Conservation (phyloP, 53 echinoderm and acorn worm species). For the Paracentrotus lividus region DNA sequence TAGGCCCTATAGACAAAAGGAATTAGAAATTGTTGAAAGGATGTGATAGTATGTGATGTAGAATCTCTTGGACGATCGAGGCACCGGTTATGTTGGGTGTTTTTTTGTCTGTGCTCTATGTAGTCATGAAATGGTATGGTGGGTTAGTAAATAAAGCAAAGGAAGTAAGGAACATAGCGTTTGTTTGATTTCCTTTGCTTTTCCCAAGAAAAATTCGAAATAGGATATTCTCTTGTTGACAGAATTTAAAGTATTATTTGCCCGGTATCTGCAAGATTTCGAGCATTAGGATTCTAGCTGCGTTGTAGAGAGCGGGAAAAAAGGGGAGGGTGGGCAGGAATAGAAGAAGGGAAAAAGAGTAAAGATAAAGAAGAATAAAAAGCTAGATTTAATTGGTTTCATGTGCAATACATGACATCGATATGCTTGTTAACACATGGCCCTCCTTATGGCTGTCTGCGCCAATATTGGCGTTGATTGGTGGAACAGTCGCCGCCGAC, state of each 20-base stretch:
- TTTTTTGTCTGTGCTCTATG: background rate
- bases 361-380: background rate
- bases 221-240: slow-evolving; percentile 1
- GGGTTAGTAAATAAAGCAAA: background rate
- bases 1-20: background rate
- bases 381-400: slow-evolving; percentile 17
- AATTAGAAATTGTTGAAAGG: background rate
- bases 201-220: background rate
- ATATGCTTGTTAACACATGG: slow-evolving; percentile 41
- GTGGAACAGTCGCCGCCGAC: background rate
- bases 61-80: background rate
- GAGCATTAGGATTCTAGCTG: background rate
- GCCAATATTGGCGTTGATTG: slow-evolving; percentile 43
- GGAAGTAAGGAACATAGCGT: slow-evolving; percentile 24
- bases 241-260: slow-evolving; percentile 16
- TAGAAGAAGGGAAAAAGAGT: background rate
- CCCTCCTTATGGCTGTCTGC: background rate
- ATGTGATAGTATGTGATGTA: background rate
- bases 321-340: slow-evolving; percentile 10
- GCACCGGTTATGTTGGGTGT: background rate
- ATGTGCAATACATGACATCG: slow-evolving; percentile 32
- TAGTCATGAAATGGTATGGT: background rate
- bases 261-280: background rate
- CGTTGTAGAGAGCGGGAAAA: background rate
- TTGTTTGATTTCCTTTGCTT: slow-evolving; percentile 25